Percentiles rank a stretch among this genome's conserved stretches.
These are phyloP conservation scores for Paratrypauchen microcephalus DNA, from an alignment of 2,797 vertebrate genomes.

Conservation along the genomic window DNA sequence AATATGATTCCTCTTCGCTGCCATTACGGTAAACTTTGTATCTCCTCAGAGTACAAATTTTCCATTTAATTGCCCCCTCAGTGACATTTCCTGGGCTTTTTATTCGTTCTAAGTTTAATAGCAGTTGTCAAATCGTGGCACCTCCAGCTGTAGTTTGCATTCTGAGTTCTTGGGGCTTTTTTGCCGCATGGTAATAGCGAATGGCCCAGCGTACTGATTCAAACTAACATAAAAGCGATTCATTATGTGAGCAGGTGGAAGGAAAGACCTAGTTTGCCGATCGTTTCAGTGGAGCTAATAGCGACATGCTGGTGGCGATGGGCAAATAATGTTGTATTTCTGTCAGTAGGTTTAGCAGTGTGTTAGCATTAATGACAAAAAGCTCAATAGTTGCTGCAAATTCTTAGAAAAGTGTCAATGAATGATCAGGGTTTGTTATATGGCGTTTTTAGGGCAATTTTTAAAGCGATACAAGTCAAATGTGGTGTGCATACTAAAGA, in stretches of 20 bases:
- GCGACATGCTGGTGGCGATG: not conserved
- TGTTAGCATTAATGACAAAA: not conserved
- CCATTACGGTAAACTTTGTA: slow-evolving; percentile 1
- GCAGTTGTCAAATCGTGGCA: slow-evolving; percentile 3
- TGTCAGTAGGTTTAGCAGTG: not conserved
- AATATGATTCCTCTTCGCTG: slow-evolving; percentile 5
- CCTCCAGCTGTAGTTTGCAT: slow-evolving; percentile 4
- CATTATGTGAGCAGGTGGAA: slow-evolving; percentile 8
- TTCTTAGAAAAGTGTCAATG: not conserved
- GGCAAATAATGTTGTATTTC: not conserved
- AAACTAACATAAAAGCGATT: slow-evolving; percentile 5
- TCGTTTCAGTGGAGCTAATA: not conserved
- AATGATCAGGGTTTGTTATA: not conserved
- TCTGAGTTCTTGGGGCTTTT: not conserved
- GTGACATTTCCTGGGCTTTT: slow-evolving; percentile 4
- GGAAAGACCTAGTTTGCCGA: not conserved
- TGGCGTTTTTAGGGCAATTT: not conserved
- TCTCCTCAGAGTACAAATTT: slow-evolving; percentile 2
- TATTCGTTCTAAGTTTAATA: slow-evolving; percentile 7
- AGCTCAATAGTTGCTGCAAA: not conserved
- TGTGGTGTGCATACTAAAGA: not conserved
- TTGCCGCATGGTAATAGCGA: not conserved
- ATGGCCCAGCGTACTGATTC: slow-evolving; percentile 1
- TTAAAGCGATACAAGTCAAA: not conserved
- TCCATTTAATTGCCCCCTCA: slow-evolving; percentile 11